phyloP scores from a whole-genome alignment of 2,797 vertebrate genomes.

The Pipistrellus kuhlii region DNA sequence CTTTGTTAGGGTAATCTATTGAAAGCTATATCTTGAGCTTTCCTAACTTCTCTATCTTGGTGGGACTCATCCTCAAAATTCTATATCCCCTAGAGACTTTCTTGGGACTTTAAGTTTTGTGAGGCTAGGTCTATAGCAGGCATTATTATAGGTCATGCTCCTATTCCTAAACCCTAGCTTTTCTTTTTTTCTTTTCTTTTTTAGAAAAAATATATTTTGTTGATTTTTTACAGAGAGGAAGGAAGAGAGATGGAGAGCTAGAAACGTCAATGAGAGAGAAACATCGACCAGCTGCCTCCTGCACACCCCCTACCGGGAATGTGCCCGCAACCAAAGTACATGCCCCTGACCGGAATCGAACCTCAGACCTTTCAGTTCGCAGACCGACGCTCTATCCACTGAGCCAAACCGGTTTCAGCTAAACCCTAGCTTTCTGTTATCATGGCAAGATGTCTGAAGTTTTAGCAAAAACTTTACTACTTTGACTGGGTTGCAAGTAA shows the following conservation, averaged over 20 bases:
- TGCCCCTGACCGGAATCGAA: too few species aligned
- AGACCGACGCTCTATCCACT: too few species aligned
- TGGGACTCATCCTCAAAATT: neutral
- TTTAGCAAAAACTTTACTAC: neutral
- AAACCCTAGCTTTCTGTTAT: neutral
- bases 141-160: neutral
- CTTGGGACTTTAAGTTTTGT: neutral
- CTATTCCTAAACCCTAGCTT: neutral
- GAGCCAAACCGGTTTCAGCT: too few species aligned
- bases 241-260: too few species aligned
- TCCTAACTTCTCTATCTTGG: neutral
- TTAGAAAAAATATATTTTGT: too few species aligned
- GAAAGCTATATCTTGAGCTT: neutral
- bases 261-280: too few species aligned
- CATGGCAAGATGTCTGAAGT: neutral
- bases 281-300: too few species aligned
- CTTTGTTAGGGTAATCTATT: neutral
- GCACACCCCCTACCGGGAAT: too few species aligned
- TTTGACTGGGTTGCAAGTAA: neutral
- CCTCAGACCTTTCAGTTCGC: too few species aligned
- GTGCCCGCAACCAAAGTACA: too few species aligned
- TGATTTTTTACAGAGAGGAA: too few species aligned
- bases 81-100: neutral
- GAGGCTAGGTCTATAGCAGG: neutral
- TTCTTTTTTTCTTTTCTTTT: neutral